Evolutionary conservation across 1,140 invertebrate genomes (phyloP), one percentile per base, ranked within the genome.

Genomic region (Drosophila arizonae): DNA sequence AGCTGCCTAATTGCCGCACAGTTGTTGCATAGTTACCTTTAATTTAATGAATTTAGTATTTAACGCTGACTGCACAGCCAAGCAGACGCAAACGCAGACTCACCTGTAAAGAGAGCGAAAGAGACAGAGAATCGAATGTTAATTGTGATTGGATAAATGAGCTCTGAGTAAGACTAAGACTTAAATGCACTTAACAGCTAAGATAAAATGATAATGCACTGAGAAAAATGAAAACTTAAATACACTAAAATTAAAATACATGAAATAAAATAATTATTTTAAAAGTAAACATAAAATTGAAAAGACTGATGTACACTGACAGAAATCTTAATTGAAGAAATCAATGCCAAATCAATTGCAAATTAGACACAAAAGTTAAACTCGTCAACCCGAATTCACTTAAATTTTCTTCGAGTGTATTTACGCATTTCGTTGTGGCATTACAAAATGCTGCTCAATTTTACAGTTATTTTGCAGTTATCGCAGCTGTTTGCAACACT

Each of bases 1-100:
- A 87, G 76, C 84, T 87, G 84, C 70, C 72, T 87, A 87, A 87
- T 87, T 88, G 84, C 80, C 51, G 61, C 41, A 55, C 68, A 57
- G 13, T 50, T 24, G 30, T 26, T 36, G 84, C 78, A 61, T 57
- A 74, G 30, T 55, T 73, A 79, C 72, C 73, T 88, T 87, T 87
- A 87, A 88, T 88, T 39, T 88, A 86, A 76, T 79, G 52, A 79
- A 61, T 78, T 81, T 43, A 48, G 51, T 61, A 67, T 52, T 68
- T 51, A n/a, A 52, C 28, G 65, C 66, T 66, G 66, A 50, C 50
- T 72, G 56, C 61, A 67, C 64, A 50, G 33, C 28, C 6, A 30
- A 30, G 33, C 33, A 33, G 33, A 33, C 6, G 33, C 33, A 33
- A 6, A 8, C 33, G 33, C 33, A 33, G 33, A 87, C 82, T 87